A percentile compares a stretch with the other conserved stretches of the same genome.
Evolutionary conservation across 2,888 invertebrate genomes (phyloP).

Genomic region (Chrysotoxum bicinctum): DNA sequence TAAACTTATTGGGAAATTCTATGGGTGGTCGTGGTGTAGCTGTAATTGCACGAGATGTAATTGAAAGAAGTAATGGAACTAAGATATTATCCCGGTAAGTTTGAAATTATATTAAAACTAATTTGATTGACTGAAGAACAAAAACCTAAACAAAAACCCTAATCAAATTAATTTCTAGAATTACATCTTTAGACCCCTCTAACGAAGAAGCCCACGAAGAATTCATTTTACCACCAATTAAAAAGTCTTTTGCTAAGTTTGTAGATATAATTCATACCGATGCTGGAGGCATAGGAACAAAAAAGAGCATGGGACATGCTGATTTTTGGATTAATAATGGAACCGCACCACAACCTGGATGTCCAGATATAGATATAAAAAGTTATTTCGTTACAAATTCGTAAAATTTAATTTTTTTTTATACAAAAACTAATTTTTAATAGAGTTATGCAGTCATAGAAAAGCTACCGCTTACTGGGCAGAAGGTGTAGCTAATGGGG

Average conservation of each 20-base stretch:
- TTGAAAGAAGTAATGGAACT: neutral
- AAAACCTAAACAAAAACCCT: too few relatives aligned
- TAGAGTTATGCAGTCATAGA: neutral
- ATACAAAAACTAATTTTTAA: neutral
- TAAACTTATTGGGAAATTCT: constrained; percentile 78
- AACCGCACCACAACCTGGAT: constrained; percentile 84
- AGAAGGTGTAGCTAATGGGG: neutral
- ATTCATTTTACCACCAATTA: constrained; percentile 80
- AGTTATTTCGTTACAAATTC: neutral
- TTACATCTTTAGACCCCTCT: constrained; percentile 85
- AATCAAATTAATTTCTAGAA: constrained; percentile 76
- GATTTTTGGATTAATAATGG: constrained; percentile 86
- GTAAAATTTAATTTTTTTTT: neutral
- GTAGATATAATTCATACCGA: constrained; percentile 88
- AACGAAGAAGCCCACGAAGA: constrained; percentile 83
- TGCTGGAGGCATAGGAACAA: constrained; percentile 80
- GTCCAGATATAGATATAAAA: constrained; percentile 76
- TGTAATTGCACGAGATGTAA: constrained; percentile 76
- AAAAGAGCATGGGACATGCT: constrained; percentile 83
- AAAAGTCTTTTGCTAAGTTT: constrained; percentile 83
- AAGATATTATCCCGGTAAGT: neutral
- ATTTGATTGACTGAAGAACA: too few relatives aligned
- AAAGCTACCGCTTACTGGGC: neutral
- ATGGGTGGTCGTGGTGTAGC: constrained; percentile 80
- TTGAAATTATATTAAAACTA: too few relatives aligned